phyloP scores from a whole-genome alignment of 1,140 invertebrate genomes.

The Dendrolimus punctatus region DNA sequence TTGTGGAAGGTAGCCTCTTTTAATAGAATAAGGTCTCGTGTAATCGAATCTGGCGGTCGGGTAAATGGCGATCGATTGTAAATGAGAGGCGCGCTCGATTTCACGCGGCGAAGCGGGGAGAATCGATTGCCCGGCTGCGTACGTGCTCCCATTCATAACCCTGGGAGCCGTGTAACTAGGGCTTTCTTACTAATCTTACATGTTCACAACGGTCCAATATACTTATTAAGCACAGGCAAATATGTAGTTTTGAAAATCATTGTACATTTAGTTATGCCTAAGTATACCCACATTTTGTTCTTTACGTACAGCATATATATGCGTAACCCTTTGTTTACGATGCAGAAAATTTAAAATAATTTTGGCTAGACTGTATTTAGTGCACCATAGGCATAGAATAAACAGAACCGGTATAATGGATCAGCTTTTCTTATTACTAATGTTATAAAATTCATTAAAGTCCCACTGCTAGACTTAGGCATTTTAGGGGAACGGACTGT shows the following conservation, averaged over 20 bases:
- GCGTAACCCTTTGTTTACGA: no score
- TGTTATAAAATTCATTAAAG: no score
- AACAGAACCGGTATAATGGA: no score
- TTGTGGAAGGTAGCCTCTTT: background rate
- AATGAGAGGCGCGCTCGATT: slow-evolving; percentile 53
- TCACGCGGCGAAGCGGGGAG: slow-evolving; percentile 53
- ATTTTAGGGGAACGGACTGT: no score
- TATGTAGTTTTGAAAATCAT: slow-evolving; percentile 2
- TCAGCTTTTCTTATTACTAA: no score
- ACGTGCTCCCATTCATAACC: slow-evolving; percentile 33
- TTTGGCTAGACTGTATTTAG: no score
- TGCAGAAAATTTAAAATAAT: no score
- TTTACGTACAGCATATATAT: no score
- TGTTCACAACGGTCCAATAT: slow-evolving; percentile 1
- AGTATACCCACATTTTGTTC: no score
- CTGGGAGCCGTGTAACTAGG: slow-evolving; percentile 9
- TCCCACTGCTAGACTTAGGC: no score
- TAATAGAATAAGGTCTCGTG: slow-evolving; percentile 15
- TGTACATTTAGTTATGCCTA: background rate
- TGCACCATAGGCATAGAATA: no score
- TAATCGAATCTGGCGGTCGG: slow-evolving; percentile 26
- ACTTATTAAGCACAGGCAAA: background rate
- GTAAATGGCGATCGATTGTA: slow-evolving; percentile 43
- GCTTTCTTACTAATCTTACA: slow-evolving; percentile 4
- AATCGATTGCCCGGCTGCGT: slow-evolving; percentile 47